These are phyloP conservation scores for Nerophis ophidion DNA, from an alignment of 2,113 vertebrate genomes.

Conservation along the genomic window DNA sequence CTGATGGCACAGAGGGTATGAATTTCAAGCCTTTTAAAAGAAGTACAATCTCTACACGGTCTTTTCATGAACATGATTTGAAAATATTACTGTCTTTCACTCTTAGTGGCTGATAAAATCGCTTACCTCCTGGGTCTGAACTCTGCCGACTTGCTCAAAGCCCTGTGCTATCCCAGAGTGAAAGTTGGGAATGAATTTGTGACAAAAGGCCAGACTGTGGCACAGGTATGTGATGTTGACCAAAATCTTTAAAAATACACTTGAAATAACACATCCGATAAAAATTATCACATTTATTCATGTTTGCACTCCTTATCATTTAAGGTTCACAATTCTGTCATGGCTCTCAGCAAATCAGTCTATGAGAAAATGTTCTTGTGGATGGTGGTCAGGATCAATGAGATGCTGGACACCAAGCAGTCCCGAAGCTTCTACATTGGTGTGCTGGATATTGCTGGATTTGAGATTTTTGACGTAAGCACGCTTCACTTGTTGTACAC, in stretches of 20 bases:
- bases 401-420: constrained; percentile 74
- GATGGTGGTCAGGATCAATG: constrained; percentile 75
- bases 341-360: constrained; percentile 66
- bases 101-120: constrained; percentile 72
- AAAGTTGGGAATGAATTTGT: constrained; percentile 76
- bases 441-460: constrained; percentile 75
- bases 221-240: constrained; percentile 46
- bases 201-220: constrained; percentile 74
- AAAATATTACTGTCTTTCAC: not conserved
- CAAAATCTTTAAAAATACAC: not conserved
- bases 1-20: constrained; percentile 86
- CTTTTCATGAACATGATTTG: not conserved
- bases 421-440: constrained; percentile 72
- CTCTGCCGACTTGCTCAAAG: constrained; percentile 73
- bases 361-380: constrained; percentile 79
- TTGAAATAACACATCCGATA: not conserved
- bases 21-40: not conserved
- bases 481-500: not conserved
- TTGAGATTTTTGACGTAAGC: constrained; percentile 78
- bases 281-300: not conserved
- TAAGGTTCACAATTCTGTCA: constrained; percentile 59
- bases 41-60: not conserved
- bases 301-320: not conserved
- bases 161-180: constrained; percentile 71
- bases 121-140: constrained; percentile 75